Conservation (phyloP, 2,113 vertebrate species). For the Albula goreensis region DNA sequence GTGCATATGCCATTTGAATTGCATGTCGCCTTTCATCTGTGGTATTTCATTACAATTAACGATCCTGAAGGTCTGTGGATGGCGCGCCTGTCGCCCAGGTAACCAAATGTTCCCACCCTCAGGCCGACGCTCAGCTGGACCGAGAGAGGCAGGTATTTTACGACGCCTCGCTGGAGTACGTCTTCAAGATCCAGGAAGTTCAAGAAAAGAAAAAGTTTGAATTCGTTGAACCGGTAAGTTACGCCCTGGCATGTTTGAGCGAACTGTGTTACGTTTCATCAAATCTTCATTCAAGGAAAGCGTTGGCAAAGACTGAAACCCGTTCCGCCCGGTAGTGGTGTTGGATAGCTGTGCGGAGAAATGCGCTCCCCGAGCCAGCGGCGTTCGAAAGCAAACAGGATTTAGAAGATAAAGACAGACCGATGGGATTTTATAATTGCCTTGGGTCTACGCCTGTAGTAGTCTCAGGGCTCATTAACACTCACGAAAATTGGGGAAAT, state of each 20-base stretch:
- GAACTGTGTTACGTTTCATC: background rate
- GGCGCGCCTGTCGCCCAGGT: background rate
- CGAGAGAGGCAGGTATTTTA: conserved; percentile 94
- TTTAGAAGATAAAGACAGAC: background rate
- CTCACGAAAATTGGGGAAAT: too few species aligned
- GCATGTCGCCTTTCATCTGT: too few species aligned
- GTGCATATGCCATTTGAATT: too few species aligned
- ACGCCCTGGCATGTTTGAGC: background rate
- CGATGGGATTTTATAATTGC: too few species aligned
- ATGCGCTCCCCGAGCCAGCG: background rate
- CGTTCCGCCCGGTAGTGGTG: background rate
- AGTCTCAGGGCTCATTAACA: too few species aligned
- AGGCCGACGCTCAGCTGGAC: conserved; percentile 92
- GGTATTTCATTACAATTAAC: background rate
- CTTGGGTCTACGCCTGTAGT: too few species aligned
- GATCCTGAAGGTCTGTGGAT: background rate
- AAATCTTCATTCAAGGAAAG: background rate
- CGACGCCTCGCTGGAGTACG: conserved; percentile 93
- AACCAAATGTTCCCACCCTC: conserved; percentile 44
- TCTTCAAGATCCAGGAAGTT: conserved; percentile 98
- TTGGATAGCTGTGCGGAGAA: background rate
- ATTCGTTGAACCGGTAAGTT: conserved; percentile 93
- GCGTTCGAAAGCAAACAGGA: background rate
- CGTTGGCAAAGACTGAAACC: background rate
- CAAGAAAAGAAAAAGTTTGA: conserved; percentile 99